phyloP scores from a whole-genome alignment of 2,888 invertebrate genomes.

The Phalangium opilio region DNA sequence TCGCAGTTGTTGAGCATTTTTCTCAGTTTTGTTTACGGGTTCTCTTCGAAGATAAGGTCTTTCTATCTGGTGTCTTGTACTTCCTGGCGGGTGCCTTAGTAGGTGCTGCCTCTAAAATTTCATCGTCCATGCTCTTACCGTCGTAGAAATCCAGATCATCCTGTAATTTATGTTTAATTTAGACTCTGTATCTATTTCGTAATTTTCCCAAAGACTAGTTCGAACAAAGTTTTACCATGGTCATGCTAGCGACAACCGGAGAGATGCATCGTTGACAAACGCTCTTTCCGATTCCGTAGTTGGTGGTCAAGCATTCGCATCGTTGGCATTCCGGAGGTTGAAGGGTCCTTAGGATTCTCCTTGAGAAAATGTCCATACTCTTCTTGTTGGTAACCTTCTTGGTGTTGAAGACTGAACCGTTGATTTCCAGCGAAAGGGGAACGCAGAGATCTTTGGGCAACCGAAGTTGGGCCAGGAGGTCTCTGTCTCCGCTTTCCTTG shows the following conservation, averaged over 20 bases:
- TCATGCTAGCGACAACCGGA: slow-evolving; percentile 25
- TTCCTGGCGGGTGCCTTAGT: no score
- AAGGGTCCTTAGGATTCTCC: slow-evolving; percentile 35
- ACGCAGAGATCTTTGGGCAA: slow-evolving; percentile 62
- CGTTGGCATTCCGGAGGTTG: slow-evolving; percentile 31
- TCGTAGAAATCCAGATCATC: no score
- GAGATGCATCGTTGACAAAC: slow-evolving; percentile 30
- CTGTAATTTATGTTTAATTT: no score
- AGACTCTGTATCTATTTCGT: no score
- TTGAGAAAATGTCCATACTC: slow-evolving; percentile 48
- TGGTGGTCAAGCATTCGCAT: slow-evolving; percentile 33
- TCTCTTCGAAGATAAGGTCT: no score
- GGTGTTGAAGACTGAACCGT: slow-evolving; percentile 40
- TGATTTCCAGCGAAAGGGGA: slow-evolving; percentile 66
- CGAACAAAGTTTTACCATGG: slow-evolving; percentile 21
- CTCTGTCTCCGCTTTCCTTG: slow-evolving; percentile 60
- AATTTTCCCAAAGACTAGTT: no score
- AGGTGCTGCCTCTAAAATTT: no score
- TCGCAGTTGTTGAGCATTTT: no score
- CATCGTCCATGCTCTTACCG: no score
- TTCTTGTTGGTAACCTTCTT: slow-evolving; percentile 43
- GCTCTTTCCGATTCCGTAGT: slow-evolving; percentile 30
- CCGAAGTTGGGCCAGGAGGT: slow-evolving; percentile 53
- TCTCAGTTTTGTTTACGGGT: no score
- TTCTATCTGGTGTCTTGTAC: no score